Percentiles rank a stretch among this genome's conserved stretches.
These are phyloP conservation scores for Steinernema carpocapsae DNA, from an alignment of 2,888 invertebrate genomes.

Conservation along the genomic window DNA sequence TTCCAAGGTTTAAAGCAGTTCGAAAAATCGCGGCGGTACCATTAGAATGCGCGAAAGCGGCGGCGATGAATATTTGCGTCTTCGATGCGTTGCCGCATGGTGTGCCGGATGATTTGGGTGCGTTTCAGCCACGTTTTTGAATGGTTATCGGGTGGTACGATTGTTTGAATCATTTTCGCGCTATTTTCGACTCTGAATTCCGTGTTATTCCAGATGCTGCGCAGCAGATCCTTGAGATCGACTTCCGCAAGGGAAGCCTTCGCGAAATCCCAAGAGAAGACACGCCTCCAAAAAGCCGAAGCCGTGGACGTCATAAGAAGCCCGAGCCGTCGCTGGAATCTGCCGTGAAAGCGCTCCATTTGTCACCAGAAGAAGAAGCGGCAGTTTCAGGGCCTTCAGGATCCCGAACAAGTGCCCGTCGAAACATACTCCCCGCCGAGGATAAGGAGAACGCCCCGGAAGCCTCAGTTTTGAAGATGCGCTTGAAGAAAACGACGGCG, in stretches of 20 bases:
- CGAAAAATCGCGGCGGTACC: constrained; percentile 5
- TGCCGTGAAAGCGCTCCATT: too few relatives aligned
- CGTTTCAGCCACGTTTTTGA: background rate
- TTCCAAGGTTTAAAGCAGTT: background rate
- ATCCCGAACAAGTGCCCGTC: too few relatives aligned
- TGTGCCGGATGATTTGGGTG: background rate
- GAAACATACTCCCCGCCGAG: too few relatives aligned
- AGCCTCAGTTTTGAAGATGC: too few relatives aligned
- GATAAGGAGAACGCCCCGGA: too few relatives aligned
- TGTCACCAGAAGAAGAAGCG: too few relatives aligned
- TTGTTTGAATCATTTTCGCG: background rate
- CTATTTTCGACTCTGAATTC: background rate
- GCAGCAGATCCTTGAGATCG: background rate
- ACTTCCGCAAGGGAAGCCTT: background rate
- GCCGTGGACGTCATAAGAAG: too few relatives aligned
- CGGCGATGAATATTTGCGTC: background rate
- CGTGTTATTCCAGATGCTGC: background rate
- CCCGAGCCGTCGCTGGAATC: too few relatives aligned
- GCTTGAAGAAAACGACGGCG: too few relatives aligned
- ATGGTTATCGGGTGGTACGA: background rate
- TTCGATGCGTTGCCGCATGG: background rate
- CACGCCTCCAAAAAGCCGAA: too few relatives aligned
- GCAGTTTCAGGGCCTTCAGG: too few relatives aligned
- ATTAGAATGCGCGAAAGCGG: constrained; percentile 7
- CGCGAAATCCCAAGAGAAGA: background rate